Evolutionary conservation across 2,888 invertebrate genomes (phyloP).

Genomic region (Kryphioiulus occultus): DNA sequence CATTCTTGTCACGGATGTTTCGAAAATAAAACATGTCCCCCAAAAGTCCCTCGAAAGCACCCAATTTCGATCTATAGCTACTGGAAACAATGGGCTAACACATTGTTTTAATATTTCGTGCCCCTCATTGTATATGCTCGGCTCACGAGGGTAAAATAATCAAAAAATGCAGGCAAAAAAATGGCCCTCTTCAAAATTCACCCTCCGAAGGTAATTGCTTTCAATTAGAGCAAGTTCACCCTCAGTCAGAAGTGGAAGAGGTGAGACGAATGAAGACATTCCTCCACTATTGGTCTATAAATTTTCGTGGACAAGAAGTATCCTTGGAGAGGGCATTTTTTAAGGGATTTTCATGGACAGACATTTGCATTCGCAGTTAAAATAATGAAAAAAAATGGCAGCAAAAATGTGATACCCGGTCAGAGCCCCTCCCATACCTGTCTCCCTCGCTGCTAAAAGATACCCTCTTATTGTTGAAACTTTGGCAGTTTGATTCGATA

Average conservation of each 20-base stretch:
- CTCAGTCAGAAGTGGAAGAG: conserved; percentile 18
- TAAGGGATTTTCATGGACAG: background rate
- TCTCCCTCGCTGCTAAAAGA: conserved; percentile 3
- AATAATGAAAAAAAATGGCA: conserved; percentile 18
- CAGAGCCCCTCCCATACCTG: conserved; percentile 33
- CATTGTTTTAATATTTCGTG: conserved; percentile 20
- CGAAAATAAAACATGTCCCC: conserved; percentile 22
- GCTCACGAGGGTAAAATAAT: background rate
- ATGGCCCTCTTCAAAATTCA: conserved; percentile 20
- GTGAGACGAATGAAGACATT: conserved; percentile 36
- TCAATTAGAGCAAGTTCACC: conserved; percentile 40
- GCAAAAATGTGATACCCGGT: conserved; percentile 25
- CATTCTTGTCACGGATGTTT: conserved; percentile 36
- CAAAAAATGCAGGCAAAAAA: background rate
- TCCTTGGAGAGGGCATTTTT: background rate
- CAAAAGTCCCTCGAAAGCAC: background rate
- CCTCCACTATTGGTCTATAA: conserved; percentile 5
- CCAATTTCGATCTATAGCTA: conserved; percentile 8
- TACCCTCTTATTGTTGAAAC: conserved; percentile 41
- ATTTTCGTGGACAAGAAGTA: background rate
- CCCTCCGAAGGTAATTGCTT: conserved; percentile 25
- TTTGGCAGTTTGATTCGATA: conserved; percentile 46
- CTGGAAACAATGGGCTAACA: conserved; percentile 24
- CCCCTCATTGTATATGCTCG: background rate
- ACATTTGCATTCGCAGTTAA: conserved; percentile 33